Conservation (phyloP, 1,140 invertebrate species). For the Cephus cinctus region DNA sequence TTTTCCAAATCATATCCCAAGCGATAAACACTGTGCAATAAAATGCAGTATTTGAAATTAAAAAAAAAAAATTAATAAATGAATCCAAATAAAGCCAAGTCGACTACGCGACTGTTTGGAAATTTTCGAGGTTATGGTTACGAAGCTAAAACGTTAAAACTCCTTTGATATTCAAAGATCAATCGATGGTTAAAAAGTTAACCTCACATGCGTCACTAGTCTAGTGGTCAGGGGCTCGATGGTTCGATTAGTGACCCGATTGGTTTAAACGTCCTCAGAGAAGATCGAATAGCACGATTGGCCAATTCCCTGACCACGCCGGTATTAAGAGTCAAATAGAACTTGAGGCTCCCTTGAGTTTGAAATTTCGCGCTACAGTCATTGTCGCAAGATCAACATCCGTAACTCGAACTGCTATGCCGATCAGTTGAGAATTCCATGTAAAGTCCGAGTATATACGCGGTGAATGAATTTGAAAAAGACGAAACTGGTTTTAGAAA, state of each 20-base stretch:
- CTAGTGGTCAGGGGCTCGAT: constrained; percentile 34
- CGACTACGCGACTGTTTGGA: constrained; percentile 12
- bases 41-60: not conserved
- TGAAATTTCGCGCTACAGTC: too few relatives aligned
- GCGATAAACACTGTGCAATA: not conserved
- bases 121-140: constrained; percentile 3
- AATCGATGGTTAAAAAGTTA: constrained; percentile 35
- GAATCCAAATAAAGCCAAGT: not conserved
- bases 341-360: too few relatives aligned
- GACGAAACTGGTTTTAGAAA: too few relatives aligned
- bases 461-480: too few relatives aligned
- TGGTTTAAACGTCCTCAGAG: too few relatives aligned
- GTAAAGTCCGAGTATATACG: too few relatives aligned
- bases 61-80: not conserved
- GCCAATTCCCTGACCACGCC: not conserved
- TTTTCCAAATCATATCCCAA: not conserved
- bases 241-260: constrained; percentile 16
- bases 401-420: too few relatives aligned
- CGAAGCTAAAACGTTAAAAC: constrained; percentile 6
- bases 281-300: too few relatives aligned
- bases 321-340: too few relatives aligned
- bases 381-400: too few relatives aligned
- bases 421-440: too few relatives aligned
- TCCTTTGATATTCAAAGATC: constrained; percentile 24
- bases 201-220: constrained; percentile 35